Evolutionary conservation across 2,888 invertebrate species (phyloP).

Genomic region (Trissonchulus latispiculum): DNA sequence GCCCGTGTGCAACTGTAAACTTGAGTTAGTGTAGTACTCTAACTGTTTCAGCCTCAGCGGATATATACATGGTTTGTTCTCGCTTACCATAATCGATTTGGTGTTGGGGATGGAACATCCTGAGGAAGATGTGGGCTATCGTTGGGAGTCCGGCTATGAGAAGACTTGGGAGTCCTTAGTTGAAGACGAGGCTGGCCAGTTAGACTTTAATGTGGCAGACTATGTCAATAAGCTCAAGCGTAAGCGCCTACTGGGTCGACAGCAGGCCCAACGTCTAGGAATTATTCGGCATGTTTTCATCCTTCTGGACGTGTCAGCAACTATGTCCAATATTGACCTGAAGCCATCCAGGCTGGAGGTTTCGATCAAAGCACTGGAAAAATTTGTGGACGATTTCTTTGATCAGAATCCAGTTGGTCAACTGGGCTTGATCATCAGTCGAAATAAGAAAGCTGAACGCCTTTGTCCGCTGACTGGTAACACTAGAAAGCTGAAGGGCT

Average conservation of each 20-base stretch:
- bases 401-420: conserved; percentile 98
- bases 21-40: too few species aligned
- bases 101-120: too few species aligned
- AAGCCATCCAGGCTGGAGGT: conserved; percentile 82
- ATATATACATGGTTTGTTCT: too few species aligned
- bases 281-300: conserved; percentile 93
- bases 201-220: conserved; percentile 80
- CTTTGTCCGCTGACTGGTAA: conserved; percentile 75
- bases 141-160: conserved; percentile 51
- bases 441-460: conserved; percentile 86
- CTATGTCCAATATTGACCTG: conserved; percentile 87
- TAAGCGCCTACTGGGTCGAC: conserved; percentile 46
- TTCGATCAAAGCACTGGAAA: conserved; percentile 75
- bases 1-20: too few species aligned
- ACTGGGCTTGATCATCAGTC: conserved; percentile 76
- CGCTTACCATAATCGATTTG: too few species aligned
- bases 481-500: conserved; percentile 46
- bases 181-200: conserved; percentile 84
- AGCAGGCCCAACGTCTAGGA: conserved; percentile 68
- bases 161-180: conserved; percentile 70
- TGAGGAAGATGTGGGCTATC: conserved; percentile 42
- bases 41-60: too few species aligned
- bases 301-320: conserved; percentile 80
- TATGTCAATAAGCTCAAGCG: conserved; percentile 79
- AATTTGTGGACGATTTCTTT: conserved; percentile 91